Evolutionary conservation across 1,140 invertebrate genomes (phyloP), one percentile per base, ranked within the genome.

Genomic region (Cephus cinctus): DNA sequence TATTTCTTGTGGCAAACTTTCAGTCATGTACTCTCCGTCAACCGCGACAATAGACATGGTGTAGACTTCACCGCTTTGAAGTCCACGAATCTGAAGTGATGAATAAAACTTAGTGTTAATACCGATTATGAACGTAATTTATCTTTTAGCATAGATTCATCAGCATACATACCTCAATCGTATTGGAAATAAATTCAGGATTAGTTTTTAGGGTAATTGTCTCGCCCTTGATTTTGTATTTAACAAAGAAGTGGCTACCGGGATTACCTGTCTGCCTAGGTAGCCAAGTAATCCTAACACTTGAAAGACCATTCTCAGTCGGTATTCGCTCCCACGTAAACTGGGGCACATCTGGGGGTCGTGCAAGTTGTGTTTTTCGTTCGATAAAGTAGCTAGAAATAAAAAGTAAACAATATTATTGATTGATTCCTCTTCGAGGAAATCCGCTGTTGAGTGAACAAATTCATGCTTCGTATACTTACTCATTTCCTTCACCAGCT

Each of bases 21-120:
- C 83, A 5, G 83, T 85, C 35, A 85, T 71, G 45, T 84, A 86
- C 23, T 87, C 80, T 2, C 94, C 94, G 74, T 98, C 96, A 32
- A 96, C 92, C 16, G 96, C 88, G 4, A 96, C 93, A 2, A 97
- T 83, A 47, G 86, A 82, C 64, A 99, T 86, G 58, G 97, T 89
- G 67, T 98, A 93, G 3, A 84, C 81, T 50, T 89, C 86, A n/a
- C 90, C 92, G 3, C 87, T 86, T 56, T 89, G 83, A 31, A 99
- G 79, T 2, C 88, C 90, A 16, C 83, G 80, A 11, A 97, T 77
- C 42, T 88, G 20, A 0, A 22, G 45, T 25, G 8, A 56, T 44
- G 18, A 25, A 35, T 11, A 19, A 19, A 25, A 41, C n/a, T n/a
- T n/a, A n/a, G n/a, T 19, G 12, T 32, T 36, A 18, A 18, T 3